Evolutionary conservation across 1,140 invertebrate genomes (phyloP).

Genomic region (Hermetia illucens): DNA sequence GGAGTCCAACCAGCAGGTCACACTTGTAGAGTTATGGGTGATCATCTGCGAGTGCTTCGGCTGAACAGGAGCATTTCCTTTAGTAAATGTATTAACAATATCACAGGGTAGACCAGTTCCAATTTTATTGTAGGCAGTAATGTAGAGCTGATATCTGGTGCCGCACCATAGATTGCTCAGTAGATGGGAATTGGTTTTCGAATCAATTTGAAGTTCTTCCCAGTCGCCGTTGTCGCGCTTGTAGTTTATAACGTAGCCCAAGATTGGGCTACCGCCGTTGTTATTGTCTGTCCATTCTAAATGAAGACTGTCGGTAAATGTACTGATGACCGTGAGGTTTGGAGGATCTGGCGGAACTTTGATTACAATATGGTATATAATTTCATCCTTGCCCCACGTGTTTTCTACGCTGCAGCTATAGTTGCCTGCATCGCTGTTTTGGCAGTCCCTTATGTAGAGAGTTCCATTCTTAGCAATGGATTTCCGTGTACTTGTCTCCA

Average conservation of each 20-base stretch:
- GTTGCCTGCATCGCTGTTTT: slow-evolving; percentile 73
- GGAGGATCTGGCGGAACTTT: slow-evolving; percentile 54
- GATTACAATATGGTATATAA: slow-evolving; percentile 55
- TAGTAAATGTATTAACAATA: slow-evolving; percentile 68
- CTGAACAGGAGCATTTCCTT: slow-evolving; percentile 64
- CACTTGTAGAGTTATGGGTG: slow-evolving; percentile 74
- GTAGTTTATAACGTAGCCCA: slow-evolving; percentile 75
- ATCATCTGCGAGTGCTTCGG: slow-evolving; percentile 72
- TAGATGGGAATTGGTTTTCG: slow-evolving; percentile 60
- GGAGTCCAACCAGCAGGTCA: slow-evolving; percentile 72
- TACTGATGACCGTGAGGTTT: slow-evolving; percentile 48
- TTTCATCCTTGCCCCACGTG: slow-evolving; percentile 67
- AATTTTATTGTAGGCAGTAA: slow-evolving; percentile 78
- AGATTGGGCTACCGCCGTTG: slow-evolving; percentile 53
- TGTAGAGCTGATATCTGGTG: slow-evolving; percentile 72
- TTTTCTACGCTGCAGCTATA: slow-evolving; percentile 78
- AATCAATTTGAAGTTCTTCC: slow-evolving; percentile 71
- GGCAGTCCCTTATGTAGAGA: slow-evolving; percentile 51
- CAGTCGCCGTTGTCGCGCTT: slow-evolving; percentile 78
- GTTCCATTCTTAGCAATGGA: slow-evolving; percentile 52
- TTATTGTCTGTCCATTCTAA: slow-evolving; percentile 53
- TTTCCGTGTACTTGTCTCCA: slow-evolving; percentile 53
- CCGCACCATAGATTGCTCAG: slow-evolving; percentile 74
- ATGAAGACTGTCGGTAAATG: slow-evolving; percentile 52
- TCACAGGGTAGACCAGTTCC: slow-evolving; percentile 77